A percentile compares a stretch with the other conserved stretches of the same genome.
Evolutionary conservation across 1,140 invertebrate species (phyloP).

Genomic region (Micrasema longulum): DNA sequence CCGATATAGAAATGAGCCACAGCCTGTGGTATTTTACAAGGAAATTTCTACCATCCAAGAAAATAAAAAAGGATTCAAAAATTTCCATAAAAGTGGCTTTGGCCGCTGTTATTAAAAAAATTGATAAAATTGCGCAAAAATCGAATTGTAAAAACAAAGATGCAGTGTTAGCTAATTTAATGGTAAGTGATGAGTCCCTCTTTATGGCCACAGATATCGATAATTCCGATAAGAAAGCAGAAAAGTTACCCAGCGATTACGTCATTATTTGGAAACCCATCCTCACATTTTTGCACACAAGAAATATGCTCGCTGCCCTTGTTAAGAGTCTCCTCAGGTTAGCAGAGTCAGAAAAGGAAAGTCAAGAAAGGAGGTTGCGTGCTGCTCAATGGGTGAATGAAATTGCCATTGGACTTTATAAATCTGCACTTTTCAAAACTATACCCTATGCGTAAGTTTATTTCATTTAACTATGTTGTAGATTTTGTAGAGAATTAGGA

Average conservation of each 20-base stretch:
- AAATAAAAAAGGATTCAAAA: neutral
- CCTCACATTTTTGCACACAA: slow-evolving; percentile 66
- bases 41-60: neutral
- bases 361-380: slow-evolving; percentile 59
- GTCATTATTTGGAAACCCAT: slow-evolving; percentile 68
- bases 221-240: slow-evolving; percentile 52
- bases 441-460: slow-evolving; percentile 9
- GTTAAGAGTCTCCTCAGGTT: slow-evolving; percentile 65
- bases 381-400: slow-evolving; percentile 69
- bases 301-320: slow-evolving; percentile 66
- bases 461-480: no score
- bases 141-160: slow-evolving; percentile 9
- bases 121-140: slow-evolving; percentile 28
- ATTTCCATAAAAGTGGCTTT: slow-evolving; percentile 11
- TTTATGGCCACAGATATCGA: slow-evolving; percentile 61
- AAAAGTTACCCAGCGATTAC: slow-evolving; percentile 37
- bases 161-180: slow-evolving; percentile 50
- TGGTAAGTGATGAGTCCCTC: slow-evolving; percentile 60
- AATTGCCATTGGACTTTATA: slow-evolving; percentile 62
- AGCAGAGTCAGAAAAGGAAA: slow-evolving; percentile 59
- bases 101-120: slow-evolving; percentile 8
- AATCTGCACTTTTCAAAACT: slow-evolving; percentile 17
- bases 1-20: slow-evolving; percentile 58
- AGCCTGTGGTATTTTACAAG: slow-evolving; percentile 1
- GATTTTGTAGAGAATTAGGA: no score